Evolutionary conservation across 1,140 invertebrate genomes (phyloP).

Genomic region (Leptoteleia sp.): DNA sequence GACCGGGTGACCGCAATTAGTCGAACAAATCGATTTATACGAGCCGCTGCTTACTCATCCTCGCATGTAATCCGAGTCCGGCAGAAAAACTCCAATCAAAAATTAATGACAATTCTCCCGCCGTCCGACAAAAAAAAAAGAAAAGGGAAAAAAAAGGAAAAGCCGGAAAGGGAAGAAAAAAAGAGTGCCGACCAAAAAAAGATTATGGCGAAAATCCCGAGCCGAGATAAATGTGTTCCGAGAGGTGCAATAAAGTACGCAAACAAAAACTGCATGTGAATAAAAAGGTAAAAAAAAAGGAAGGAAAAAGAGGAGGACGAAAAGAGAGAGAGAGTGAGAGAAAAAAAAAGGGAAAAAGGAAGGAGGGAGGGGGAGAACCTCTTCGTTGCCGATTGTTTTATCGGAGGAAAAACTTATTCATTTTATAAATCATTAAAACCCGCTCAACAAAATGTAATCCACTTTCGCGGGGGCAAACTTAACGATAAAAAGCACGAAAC

Average conservation of each 20-base stretch:
- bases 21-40: slow-evolving; percentile 67
- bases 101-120: slow-evolving; percentile 54
- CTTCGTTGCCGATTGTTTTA: no score
- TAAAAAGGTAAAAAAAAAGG: no score
- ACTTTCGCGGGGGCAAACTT: slow-evolving; percentile 17
- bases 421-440: slow-evolving; percentile 15
- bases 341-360: slow-evolving; percentile 2
- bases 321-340: not conserved
- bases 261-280: slow-evolving; percentile 2
- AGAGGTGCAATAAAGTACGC: slow-evolving; percentile 10
- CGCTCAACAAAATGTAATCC: slow-evolving; percentile 10
- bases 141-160: no score
- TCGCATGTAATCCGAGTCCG: slow-evolving; percentile 9
- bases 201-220: slow-evolving; percentile 19
- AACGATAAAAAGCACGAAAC: slow-evolving; percentile 8
- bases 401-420: slow-evolving; percentile 19
- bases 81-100: slow-evolving; percentile 50
- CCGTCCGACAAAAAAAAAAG: no score
- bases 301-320: no score
- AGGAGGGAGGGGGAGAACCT: no score
- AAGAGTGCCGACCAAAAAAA: slow-evolving; percentile 9
- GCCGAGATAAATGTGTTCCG: slow-evolving; percentile 17
- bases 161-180: no score
- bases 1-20: slow-evolving; percentile 67
- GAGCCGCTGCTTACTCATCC: slow-evolving; percentile 33